Base-by-base conservation (phyloP, 2,888 invertebrate genomes). In the Spatulosminthurus flaviceps region DNA sequence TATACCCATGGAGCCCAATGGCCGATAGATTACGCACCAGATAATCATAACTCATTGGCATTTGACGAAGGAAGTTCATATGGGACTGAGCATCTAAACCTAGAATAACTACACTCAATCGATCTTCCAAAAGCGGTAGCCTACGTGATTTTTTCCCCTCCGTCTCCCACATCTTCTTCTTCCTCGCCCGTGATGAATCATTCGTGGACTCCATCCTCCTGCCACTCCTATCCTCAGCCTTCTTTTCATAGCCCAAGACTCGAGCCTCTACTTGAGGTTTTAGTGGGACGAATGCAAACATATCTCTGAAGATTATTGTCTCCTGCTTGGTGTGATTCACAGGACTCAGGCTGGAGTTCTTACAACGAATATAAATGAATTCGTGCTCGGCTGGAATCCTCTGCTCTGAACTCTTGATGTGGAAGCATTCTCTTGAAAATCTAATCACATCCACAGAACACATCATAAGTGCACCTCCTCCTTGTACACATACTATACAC, bases 1-100 rank as follows among this genome's bases (percentile, higher is more conserved):
- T 96, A 88, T 95, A 96, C 7, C 97, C 97, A 83, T 93, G 88
- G 87, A 97, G 90, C 87, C 95, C 95, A 73, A 94, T 90, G 51
- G 92, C 92, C 19, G 90, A 90, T 80, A 93, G 88, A 70, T 87
- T 82, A n/a, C 90, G 87, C 80, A 90, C 89, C 75, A 95, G 88
- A 84, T 90, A 91, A 1, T 89, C 87, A 22, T 91, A 88, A 0
- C 94, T 94, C 86, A 90, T 90, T 0, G 93, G 93, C 93, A 96
- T 93, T 22, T n/a, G 11, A 1, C 96, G 91, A 82, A 93, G 91
- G 84, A 96, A 93, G 88, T 96, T 95, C 82, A 95, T 88, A 84
- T 95, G 90, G 0, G 96, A 96, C 28, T 61, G 28, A 1, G 43
- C 43, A 7, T 51, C 29, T 21, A 29, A 11, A 7, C 74, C 74